Percentiles rank a stretch among this genome's conserved stretches.
Evolutionary conservation across 2,888 invertebrate genomes (phyloP).

Genomic region (Hirtodrosophila alboralis): DNA sequence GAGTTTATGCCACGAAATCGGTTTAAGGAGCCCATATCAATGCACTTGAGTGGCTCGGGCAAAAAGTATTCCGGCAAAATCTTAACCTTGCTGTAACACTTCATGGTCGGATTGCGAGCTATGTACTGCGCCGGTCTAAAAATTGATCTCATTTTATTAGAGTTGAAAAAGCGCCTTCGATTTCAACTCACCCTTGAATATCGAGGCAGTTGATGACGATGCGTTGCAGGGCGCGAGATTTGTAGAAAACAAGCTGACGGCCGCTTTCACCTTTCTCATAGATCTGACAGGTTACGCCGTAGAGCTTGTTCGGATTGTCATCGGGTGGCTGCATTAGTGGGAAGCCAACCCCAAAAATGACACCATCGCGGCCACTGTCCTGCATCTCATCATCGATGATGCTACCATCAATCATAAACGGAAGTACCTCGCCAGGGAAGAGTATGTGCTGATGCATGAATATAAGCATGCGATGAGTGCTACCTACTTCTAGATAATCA

Average conservation of each 20-base stretch:
- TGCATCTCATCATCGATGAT: constrained; percentile 78
- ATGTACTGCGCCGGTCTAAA: constrained; percentile 79
- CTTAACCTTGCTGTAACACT: constrained; percentile 86
- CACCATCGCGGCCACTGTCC: constrained; percentile 75
- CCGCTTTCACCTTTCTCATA: constrained; percentile 82
- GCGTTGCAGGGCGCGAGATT: constrained; percentile 91
- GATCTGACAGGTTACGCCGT: constrained; percentile 84
- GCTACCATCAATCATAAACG: constrained; percentile 86
- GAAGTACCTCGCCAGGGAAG: constrained; percentile 92
- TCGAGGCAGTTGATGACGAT: constrained; percentile 85
- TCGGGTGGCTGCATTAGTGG: constrained; percentile 69
- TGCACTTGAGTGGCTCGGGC: constrained; percentile 85
- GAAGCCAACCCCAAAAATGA: constrained; percentile 83
- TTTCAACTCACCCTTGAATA: constrained; percentile 71
- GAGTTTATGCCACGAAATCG: constrained; percentile 83
- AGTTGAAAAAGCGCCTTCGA: neutral
- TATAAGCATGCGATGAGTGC: constrained; percentile 86
- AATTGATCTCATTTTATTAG: too few relatives aligned
- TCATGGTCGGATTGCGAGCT: constrained; percentile 80
- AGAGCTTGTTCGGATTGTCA: constrained; percentile 57
- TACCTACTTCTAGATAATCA: constrained; percentile 87
- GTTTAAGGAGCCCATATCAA: constrained; percentile 84
- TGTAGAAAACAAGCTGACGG: constrained; percentile 85
- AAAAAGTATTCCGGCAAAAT: constrained; percentile 89
- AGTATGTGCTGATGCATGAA: constrained; percentile 87